Evolutionary conservation across 2,113 vertebrate species (phyloP).

Genomic region (Electrona antarctica): DNA sequence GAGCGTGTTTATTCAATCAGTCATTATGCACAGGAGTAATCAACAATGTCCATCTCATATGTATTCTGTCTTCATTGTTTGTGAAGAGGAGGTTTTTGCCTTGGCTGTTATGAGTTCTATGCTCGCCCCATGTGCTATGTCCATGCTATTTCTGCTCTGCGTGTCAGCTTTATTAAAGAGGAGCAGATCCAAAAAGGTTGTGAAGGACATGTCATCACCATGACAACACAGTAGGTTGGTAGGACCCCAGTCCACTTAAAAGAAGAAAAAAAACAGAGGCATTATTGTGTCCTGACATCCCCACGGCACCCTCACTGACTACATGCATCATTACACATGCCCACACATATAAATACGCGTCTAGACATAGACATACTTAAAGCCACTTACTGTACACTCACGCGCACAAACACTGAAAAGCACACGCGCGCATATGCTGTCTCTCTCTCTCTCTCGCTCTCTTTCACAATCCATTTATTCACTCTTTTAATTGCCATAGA

Average conservation of each 20-base stretch:
- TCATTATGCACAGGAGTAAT: too few species aligned
- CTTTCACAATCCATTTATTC: constrained; percentile 65
- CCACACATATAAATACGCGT: constrained; percentile 1
- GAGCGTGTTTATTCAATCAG: too few species aligned
- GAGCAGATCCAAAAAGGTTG: constrained; percentile 70
- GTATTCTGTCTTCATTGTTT: too few species aligned
- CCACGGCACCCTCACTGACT: background rate
- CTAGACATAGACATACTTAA: background rate
- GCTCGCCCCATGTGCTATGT: constrained; percentile 23
- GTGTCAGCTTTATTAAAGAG: constrained; percentile 63
- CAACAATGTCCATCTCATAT: too few species aligned
- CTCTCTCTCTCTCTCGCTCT: constrained; percentile 7
- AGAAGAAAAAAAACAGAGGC: constrained; percentile 40
- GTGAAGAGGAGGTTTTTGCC: too few species aligned
- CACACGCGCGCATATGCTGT: constrained; percentile 25
- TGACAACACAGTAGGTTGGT: constrained; percentile 76
- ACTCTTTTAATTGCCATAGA: constrained; percentile 64
- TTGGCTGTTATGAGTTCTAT: too few species aligned
- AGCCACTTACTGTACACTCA: background rate
- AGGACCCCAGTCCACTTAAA: constrained; percentile 65
- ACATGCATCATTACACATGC: constrained; percentile 6
- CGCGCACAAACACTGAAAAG: constrained; percentile 2
- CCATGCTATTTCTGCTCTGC: constrained; percentile 48
- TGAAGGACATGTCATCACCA: constrained; percentile 72
- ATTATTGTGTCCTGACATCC: constrained; percentile 43